Evolutionary conservation across 1,140 invertebrate genomes (phyloP).

Genomic region (Berghia stephanieae): DNA sequence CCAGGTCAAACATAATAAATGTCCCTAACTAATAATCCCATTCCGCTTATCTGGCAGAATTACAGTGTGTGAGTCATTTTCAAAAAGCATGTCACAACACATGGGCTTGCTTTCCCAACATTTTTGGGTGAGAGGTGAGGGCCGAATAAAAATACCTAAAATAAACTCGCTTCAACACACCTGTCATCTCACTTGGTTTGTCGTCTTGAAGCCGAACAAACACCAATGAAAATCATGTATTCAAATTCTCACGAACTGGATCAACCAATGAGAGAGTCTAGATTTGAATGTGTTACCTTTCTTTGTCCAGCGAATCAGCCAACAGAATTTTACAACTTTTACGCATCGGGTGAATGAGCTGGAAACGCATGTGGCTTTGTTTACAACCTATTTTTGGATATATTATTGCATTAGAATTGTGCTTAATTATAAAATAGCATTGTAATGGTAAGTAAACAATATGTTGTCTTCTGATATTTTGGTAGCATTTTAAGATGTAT

Average conservation of each 20-base stretch:
- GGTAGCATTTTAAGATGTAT: background rate
- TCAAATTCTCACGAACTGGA: constrained; percentile 37
- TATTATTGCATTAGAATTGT: constrained; percentile 20
- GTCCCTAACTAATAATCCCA: no score
- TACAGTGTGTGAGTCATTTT: no score
- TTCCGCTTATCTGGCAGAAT: no score
- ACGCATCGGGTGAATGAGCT: background rate
- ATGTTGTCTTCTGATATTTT: background rate
- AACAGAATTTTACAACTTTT: constrained; percentile 52
- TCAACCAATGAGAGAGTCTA: constrained; percentile 45
- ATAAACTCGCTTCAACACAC: no score
- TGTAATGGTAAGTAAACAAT: background rate
- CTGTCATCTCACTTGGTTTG: constrained; percentile 22
- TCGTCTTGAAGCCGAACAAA: constrained; percentile 25
- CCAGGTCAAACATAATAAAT: no score
- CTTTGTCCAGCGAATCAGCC: constrained; percentile 54
- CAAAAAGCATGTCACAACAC: no score
- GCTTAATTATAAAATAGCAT: background rate
- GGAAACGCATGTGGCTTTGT: constrained; percentile 23
- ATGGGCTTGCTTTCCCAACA: no score
- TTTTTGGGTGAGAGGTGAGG: no score
- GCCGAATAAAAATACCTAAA: no score
- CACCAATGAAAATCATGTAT: constrained; percentile 43
- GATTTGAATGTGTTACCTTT: constrained; percentile 55
- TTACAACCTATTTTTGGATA: constrained; percentile 44